Conservation (phyloP, 2,888 invertebrate species). For the Nemotelus pantherinus region DNA sequence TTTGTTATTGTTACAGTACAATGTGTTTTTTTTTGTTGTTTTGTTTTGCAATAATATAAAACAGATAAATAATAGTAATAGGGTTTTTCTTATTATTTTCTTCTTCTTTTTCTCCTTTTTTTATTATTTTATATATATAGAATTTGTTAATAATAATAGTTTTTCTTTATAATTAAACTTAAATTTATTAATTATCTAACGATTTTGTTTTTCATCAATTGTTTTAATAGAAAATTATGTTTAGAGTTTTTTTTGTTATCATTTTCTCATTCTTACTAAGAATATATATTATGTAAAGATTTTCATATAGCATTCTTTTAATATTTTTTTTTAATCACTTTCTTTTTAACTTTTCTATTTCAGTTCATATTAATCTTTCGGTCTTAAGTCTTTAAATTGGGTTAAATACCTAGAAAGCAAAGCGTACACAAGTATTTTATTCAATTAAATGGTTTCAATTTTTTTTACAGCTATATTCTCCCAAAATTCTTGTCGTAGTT, state of each 20-base stretch:
- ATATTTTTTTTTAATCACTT: slow-evolving; percentile 9
- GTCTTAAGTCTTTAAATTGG: slow-evolving; percentile 29
- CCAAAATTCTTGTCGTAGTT: background rate
- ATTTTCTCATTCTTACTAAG: slow-evolving; percentile 8
- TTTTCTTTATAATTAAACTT: slow-evolving; percentile 32
- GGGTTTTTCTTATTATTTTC: too few species aligned
- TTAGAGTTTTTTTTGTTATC: slow-evolving; percentile 7
- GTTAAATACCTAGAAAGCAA: slow-evolving; percentile 42
- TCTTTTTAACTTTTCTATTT: slow-evolving; percentile 16
- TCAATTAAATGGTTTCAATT: background rate
- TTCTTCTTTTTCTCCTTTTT: background rate
- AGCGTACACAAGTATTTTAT: slow-evolving; percentile 30
- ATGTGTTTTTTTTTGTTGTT: too few species aligned
- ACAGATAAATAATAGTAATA: slow-evolving; percentile 38
- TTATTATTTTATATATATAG: slow-evolving; percentile 26
- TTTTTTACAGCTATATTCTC: slow-evolving; percentile 1
- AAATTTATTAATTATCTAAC: slow-evolving; percentile 39
- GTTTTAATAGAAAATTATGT: slow-evolving; percentile 41
- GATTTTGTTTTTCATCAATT: slow-evolving; percentile 5
- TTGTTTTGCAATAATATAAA: slow-evolving; percentile 37
- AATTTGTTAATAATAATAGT: slow-evolving; percentile 38
- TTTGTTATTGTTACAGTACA: slow-evolving; percentile 37
- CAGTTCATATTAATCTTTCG: slow-evolving; percentile 21
- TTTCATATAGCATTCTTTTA: background rate
- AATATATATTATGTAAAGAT: slow-evolving; percentile 11